A percentile compares a stretch with the other conserved stretches of the same genome.
These are phyloP conservation scores for Agrotis puta DNA, from an alignment of 2,888 invertebrate genomes.

Conservation along the genomic window DNA sequence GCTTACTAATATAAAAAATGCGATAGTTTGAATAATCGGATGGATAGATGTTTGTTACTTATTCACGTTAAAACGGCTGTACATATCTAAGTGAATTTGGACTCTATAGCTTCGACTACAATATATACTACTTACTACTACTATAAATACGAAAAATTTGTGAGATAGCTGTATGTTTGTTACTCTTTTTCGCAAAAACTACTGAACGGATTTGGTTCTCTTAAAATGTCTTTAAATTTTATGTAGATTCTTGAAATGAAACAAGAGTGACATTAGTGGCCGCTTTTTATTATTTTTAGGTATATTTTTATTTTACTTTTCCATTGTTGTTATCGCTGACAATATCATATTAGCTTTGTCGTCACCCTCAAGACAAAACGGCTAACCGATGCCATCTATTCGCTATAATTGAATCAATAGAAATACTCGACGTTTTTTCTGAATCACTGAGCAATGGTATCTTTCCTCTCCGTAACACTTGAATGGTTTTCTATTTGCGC, in stretches of 20 bases:
- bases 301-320: not conserved
- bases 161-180: no score
- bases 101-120: no score
- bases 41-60: no score
- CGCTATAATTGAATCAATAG: constrained; percentile 8
- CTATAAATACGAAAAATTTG: no score
- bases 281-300: not conserved
- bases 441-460: not conserved
- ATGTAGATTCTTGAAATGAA: not conserved
- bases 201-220: no score
- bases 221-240: not conserved
- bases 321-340: not conserved
- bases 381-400: constrained; percentile 1
- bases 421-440: constrained; percentile 10
- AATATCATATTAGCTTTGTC: not conserved
- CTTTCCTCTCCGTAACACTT: constrained; percentile 21
- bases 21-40: no score
- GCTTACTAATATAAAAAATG: no score
- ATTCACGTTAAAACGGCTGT: no score
- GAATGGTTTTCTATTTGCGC: constrained; percentile 36
- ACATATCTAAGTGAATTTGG: no score
- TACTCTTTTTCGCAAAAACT: no score
- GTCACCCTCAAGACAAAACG: not conserved
- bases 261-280: not conserved
- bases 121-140: no score